Evolutionary conservation across 2,797 vertebrate genomes (phyloP).

Genomic region (Paedocypris micromegethes): DNA sequence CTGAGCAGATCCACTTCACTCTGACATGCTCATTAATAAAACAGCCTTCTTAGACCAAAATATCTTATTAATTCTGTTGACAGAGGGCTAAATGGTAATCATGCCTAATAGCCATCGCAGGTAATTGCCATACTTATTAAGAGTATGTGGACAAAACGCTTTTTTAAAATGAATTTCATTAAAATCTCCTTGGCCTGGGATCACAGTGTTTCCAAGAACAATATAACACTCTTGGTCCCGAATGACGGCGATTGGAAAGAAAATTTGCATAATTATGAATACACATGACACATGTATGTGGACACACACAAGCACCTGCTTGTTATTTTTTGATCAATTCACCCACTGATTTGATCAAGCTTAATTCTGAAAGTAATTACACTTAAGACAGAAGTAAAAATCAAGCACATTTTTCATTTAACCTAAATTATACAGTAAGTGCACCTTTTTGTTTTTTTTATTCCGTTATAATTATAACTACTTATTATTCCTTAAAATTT

Average conservation of each 20-base stretch:
- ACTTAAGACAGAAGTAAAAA: too few relatives aligned
- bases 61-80: slow-evolving; percentile 47
- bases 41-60: slow-evolving; percentile 32
- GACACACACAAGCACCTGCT: too few relatives aligned
- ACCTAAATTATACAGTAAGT: too few relatives aligned
- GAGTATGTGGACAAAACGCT: slow-evolving; percentile 48
- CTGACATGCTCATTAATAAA: slow-evolving; percentile 19
- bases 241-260: not conserved
- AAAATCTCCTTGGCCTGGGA: slow-evolving; percentile 43
- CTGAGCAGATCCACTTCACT: not conserved
- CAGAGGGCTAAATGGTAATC: slow-evolving; percentile 52
- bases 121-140: slow-evolving; percentile 56
- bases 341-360: too few relatives aligned
- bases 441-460: too few relatives aligned
- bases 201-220: not conserved
- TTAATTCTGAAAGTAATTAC: too few relatives aligned
- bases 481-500: too few relatives aligned
- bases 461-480: too few relatives aligned
- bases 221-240: not conserved
- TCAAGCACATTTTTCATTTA: too few relatives aligned
- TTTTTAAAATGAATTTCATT: slow-evolving; percentile 49
- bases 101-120: slow-evolving; percentile 47
- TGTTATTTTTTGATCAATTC: too few relatives aligned
- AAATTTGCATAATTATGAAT: too few relatives aligned
- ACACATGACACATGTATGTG: too few relatives aligned